These are phyloP conservation scores for Ranitomeya imitator DNA, from an alignment of 2,113 vertebrate species.

Conservation along the genomic window DNA sequence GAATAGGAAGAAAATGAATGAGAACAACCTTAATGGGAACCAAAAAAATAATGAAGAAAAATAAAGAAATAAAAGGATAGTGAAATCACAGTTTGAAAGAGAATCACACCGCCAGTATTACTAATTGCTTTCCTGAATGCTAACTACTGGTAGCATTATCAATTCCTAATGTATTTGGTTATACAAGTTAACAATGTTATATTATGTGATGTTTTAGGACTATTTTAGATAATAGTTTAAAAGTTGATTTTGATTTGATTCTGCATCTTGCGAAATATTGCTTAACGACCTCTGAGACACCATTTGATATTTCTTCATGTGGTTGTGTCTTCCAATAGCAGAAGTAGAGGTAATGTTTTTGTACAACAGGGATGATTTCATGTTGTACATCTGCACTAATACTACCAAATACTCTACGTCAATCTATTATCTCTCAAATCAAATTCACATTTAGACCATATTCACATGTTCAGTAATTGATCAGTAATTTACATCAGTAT, in stretches of 20 bases:
- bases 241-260: too few relatives aligned
- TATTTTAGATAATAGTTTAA: too few relatives aligned
- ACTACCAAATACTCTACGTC: neutral
- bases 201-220: too few relatives aligned
- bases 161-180: neutral
- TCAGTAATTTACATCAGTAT: too few relatives aligned
- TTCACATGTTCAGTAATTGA: too few relatives aligned
- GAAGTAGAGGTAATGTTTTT: neutral
- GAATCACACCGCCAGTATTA: neutral
- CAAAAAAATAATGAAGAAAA: neutral
- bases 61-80: neutral
- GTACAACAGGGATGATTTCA: neutral
- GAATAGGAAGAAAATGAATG: neutral
- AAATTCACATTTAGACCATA: neutral
- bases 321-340: too few relatives aligned
- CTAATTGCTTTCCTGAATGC: neutral
- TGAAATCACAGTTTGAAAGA: neutral
- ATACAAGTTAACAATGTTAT: neutral
- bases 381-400: neutral
- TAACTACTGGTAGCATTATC: neutral
- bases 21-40: neutral
- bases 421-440: neutral
- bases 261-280: too few relatives aligned
- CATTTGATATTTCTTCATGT: too few relatives aligned
- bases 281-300: too few relatives aligned